phyloP scores from a whole-genome alignment of 2,113 vertebrate genomes.

The Nanger granti region DNA sequence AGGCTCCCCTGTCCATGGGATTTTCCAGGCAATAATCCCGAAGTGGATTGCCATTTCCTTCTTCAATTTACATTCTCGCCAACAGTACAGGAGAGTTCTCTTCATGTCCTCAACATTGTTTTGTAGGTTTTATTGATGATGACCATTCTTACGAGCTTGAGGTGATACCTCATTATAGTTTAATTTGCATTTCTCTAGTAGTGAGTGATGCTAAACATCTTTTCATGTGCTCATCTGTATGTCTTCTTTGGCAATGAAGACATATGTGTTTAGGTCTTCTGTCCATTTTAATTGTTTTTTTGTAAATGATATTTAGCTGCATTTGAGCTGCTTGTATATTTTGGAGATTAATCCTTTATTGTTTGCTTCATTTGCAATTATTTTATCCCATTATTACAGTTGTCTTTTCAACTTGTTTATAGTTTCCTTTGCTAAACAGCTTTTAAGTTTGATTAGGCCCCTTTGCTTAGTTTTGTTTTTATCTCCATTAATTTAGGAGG shows the following conservation, averaged over 20 bases:
- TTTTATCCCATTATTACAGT: background rate
- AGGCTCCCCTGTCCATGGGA: too few relatives aligned
- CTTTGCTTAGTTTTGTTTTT: background rate
- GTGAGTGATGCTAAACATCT: background rate
- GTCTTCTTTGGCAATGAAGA: background rate
- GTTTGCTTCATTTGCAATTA: background rate
- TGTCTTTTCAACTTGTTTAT: background rate
- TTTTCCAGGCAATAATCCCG: too few relatives aligned
- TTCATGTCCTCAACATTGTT: background rate
- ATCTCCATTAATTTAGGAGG: background rate
- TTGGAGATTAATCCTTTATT: background rate
- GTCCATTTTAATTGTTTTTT: background rate
- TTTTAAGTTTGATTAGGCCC: background rate
- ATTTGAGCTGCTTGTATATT: background rate
- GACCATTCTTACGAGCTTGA: fast-evolving
- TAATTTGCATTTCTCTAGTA: background rate
- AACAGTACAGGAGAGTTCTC: background rate
- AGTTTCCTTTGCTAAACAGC: background rate
- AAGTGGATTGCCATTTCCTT: too few relatives aligned
- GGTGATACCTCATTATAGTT: background rate
- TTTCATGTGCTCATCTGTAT: background rate
- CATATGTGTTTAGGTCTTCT: background rate
- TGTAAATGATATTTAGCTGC: background rate
- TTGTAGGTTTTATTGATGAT: background rate
- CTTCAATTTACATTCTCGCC: background rate